A percentile compares a stretch with the other conserved stretches of the same genome.
Conservation (phyloP, 2,113 vertebrate species). For the Scomber colias region DNA sequence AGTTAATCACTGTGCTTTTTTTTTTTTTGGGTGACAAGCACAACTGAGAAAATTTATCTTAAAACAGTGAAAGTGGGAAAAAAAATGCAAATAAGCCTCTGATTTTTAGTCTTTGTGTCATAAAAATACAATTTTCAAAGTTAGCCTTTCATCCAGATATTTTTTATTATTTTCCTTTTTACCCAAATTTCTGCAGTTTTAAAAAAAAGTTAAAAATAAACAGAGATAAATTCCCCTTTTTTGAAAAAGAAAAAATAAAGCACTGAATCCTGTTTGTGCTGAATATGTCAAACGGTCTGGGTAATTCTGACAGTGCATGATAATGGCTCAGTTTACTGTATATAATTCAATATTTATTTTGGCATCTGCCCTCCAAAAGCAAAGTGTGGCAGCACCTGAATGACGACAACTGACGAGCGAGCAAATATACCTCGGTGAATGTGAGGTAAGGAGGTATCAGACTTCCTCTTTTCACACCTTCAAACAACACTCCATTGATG, state of each 20-base stretch:
- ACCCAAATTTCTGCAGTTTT: not conserved
- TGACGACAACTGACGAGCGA: not conserved
- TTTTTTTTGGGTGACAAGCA: not conserved
- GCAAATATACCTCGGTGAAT: not conserved
- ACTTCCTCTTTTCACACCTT: conserved; percentile 45
- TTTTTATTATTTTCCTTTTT: not conserved
- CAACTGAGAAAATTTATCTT: not conserved
- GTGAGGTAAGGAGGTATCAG: conserved; percentile 33
- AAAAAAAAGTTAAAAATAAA: not conserved
- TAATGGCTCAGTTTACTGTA: not conserved
- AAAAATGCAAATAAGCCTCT: not conserved
- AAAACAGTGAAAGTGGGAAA: not conserved
- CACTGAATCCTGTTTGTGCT: too few relatives aligned
- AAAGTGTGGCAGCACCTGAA: not conserved
- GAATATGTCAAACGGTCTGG: too few relatives aligned
- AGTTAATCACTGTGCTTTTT: not conserved
- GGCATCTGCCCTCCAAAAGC: not conserved
- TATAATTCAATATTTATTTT: too few relatives aligned
- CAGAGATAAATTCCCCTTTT: too few relatives aligned
- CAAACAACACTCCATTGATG: conserved; percentile 68
- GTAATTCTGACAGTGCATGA: not conserved
- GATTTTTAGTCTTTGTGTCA: not conserved
- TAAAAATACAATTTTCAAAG: too few relatives aligned
- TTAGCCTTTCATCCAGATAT: not conserved
- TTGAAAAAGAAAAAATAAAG: too few relatives aligned